These are phyloP conservation scores for Syrmaticus mikado DNA, from an alignment of 2,113 vertebrate genomes.

Conservation along the genomic window DNA sequence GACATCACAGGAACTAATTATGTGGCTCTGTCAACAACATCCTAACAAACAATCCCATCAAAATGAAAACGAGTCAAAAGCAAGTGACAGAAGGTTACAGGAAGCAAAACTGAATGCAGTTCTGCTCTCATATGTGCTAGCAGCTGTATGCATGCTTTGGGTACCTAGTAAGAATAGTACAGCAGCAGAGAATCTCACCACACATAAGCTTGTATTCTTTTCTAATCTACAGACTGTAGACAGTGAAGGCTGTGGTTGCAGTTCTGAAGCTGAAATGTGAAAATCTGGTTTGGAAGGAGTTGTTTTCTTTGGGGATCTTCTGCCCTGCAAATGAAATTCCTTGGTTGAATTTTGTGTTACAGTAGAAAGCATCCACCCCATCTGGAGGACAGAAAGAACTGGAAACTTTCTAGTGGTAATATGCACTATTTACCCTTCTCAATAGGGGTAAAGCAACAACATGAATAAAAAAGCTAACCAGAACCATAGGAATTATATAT, in stretches of 20 bases:
- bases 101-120: not conserved
- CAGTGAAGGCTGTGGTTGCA: not conserved
- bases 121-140: not conserved
- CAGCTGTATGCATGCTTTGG: fast-evolving
- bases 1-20: not conserved
- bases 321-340: not conserved
- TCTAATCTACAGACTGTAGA: not conserved
- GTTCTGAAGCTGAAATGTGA: not conserved
- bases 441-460: not conserved
- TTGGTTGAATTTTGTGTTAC: not conserved
- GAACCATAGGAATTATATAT: fast-evolving
- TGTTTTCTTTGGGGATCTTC: not conserved
- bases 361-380: not conserved
- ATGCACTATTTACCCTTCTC: not conserved
- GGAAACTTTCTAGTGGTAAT: not conserved
- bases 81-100: not conserved
- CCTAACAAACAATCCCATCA: not conserved
- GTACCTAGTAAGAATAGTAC: not conserved
- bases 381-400: not conserved
- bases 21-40: fast-evolving
- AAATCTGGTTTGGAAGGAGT: not conserved
- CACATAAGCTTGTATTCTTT: not conserved
- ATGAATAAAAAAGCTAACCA: not conserved
- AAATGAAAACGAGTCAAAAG: not conserved
- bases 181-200: not conserved